Evolutionary conservation across 2,888 invertebrate genomes (phyloP), one percentile per base, ranked within the genome.

Genomic region (Xylota segnis): DNA sequence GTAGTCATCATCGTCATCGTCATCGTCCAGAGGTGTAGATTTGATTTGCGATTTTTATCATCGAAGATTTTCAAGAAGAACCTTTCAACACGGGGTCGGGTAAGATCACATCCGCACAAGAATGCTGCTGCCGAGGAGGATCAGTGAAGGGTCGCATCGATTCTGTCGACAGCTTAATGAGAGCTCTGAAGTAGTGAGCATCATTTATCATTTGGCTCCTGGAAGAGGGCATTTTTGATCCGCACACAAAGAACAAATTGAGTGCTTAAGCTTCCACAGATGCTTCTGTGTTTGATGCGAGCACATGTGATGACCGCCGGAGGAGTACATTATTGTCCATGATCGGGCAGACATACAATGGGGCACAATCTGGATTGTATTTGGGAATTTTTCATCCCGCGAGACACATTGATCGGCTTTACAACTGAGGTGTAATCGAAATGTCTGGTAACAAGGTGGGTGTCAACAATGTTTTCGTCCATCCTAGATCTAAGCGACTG

Each of bases 11-110:
- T 40, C 40, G 12, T 9, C 29, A 5, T 29, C 5, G 29, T 29
- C 29, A n/a, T 52, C 54, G n/a, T 78, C 61, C 23, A 75, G 72
- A 77, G 61, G 83, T 75, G 79, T 71, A 61, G 71, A 68, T 74
- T 86, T 83, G 54, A 87, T 78, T 83, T 87, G 87, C 87, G 87
- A 87, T 87, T 83, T 87, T 83, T 82, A 87, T 83, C 87, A 78
- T 78, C 65, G 47, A 78, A 59, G 54, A 72, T 82, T 76, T 86
- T 76, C 76, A 68, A 72, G 45, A 68, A 82, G 68, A 77, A 82
- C 65, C 47, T 65, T 75, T 84, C 65, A 45, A 78, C 47, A 27
- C 0, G 14, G 10, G 7, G 23, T 0, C n/a, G n/a, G 29, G 14
- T 5, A 61, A 18, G 50, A 74, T 50, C 61, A 14, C 66, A 66